These are phyloP conservation scores for Onychostoma macrolepis DNA, from an alignment of 2,113 vertebrate species.

Conservation along the genomic window DNA sequence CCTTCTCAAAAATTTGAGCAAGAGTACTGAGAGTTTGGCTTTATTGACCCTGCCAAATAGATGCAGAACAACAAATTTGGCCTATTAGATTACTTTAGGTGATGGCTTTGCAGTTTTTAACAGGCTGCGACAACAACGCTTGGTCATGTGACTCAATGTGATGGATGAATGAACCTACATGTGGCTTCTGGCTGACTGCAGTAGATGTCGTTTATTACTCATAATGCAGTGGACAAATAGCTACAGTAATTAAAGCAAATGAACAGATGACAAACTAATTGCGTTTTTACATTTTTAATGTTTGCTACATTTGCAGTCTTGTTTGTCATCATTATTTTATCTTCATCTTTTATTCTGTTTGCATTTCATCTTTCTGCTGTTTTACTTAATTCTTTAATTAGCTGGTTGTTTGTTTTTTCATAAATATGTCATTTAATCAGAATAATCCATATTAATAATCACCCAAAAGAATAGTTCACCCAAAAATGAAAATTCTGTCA, in stretches of 20 bases:
- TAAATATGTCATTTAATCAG: not conserved
- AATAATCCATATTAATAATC: not conserved
- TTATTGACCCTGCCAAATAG: not conserved
- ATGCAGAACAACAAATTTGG: not conserved
- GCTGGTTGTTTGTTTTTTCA: not conserved
- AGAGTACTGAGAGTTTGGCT: not conserved
- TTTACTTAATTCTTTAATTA: not conserved
- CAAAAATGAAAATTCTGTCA: not conserved
- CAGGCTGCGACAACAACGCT: not conserved
- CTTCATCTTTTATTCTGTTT: not conserved
- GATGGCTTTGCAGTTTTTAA: conserved; percentile 12
- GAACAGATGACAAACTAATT: not conserved
- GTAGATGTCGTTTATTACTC: not conserved
- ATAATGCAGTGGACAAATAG: not conserved
- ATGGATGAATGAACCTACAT: not conserved
- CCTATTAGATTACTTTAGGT: not conserved
- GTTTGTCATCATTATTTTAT: not conserved
- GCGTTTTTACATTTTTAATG: not conserved
- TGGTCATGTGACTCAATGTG: not conserved
- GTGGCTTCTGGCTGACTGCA: conserved; percentile 8
- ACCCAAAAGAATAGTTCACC: not conserved
- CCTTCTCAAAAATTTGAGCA: not conserved
- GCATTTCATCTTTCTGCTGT: not conserved
- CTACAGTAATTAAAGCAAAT: not conserved
- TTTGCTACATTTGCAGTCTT: too few species aligned